phyloP scores from a whole-genome alignment of 2,113 vertebrate species.

The Heptranchias perlo region DNA sequence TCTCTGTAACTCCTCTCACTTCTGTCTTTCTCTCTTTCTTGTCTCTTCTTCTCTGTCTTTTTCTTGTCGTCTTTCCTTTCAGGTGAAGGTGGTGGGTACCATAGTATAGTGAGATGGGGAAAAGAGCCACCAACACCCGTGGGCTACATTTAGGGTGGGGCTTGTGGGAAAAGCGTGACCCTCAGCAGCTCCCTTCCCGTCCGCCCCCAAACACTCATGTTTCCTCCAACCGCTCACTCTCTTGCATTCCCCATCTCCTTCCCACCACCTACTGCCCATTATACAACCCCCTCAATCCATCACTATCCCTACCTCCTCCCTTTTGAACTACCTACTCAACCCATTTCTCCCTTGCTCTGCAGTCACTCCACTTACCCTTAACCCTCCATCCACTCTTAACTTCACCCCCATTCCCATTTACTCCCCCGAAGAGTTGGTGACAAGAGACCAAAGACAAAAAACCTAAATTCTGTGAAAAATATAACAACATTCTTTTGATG shows the following conservation, averaged over 20 bases:
- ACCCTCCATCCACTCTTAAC: neutral
- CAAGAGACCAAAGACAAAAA: neutral
- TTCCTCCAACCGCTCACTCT: neutral
- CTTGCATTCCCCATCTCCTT: neutral
- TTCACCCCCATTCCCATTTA: neutral
- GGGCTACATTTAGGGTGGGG: neutral
- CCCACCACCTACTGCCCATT: neutral
- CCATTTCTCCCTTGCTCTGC: neutral
- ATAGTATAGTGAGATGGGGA: neutral
- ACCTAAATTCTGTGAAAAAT: neutral
- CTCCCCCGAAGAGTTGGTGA: neutral
- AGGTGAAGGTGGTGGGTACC: neutral
- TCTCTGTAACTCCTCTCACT: no score
- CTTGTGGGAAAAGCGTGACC: neutral
- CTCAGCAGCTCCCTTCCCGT: neutral
- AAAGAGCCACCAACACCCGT: neutral
- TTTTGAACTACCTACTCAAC: neutral
- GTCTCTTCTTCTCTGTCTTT: no score
- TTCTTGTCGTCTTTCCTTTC: no score
- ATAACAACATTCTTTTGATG: neutral
- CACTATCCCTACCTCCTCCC: neutral
- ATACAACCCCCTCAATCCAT: no score
- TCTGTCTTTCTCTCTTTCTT: no score
- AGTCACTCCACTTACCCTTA: neutral
- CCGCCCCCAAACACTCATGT: neutral